Base-by-base conservation (phyloP, 2,113 vertebrate species). In the Salvator merianae region DNA sequence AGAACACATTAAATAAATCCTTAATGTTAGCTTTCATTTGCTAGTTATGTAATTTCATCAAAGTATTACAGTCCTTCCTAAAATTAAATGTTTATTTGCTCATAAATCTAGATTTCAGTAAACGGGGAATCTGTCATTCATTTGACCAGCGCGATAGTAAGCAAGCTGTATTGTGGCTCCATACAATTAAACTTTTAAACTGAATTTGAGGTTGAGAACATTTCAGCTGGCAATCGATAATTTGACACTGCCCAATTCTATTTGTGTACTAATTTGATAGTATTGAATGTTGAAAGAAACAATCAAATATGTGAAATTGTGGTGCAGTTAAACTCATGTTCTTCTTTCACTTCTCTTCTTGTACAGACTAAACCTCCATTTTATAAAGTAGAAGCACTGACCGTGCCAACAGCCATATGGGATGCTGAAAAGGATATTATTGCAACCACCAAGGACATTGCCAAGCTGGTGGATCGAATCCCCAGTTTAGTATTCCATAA, bases 381-480 rank as follows among this genome's bases (percentile, higher is more conserved):
- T 30, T 98, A 97, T 82, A 81, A 88, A 1, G 66, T 97, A 74
- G 88, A 89, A 32, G 77, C 96, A 91, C 95, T 98, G 96, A 95
- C 91, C 81, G 96, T 98, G 43, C 97, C 97, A 36, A 98, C 97
- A 1, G 97, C 97, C 30, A 43, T 98, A 77, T 98, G 97, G 94
- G 95, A 92, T 12, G 97, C 96, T 26, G 97, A 97, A 72, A 92
- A 93, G 0, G 97, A 98, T 72, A 93, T 95, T 0, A 85, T 98
- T 81, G 90, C 96, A 59, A 84, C 66, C 77, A 92, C 94, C 28
- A 90, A 88, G 74, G 97, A 97, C 5, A 43, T 97, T 13, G 92
- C 91, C 2, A 22, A 95, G 72, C 90, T 97, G 22, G 95, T 97
- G 40, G 95, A 94, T 18, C 96, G 96, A 94, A 95, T 98, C 84